Base-by-base conservation (phyloP, 2,888 invertebrate genomes). In the Willowsia nigromaculata region DNA sequence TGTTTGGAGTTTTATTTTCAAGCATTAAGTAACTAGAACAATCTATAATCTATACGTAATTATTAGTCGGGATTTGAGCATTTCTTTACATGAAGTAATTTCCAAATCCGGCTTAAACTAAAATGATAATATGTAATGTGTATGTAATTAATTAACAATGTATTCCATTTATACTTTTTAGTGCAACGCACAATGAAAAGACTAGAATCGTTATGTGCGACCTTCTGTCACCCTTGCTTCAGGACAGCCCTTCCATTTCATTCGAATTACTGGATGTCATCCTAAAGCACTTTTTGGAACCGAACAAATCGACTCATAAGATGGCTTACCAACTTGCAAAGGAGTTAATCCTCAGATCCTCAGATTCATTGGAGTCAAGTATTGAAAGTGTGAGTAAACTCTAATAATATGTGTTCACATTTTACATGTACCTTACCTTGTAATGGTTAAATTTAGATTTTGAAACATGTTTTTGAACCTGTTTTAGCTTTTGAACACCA, bases 161-260 rank as follows among this genome's bases (percentile, higher is more conserved):
- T 62, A 9, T 13, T 30, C 27, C 1, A 37, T 37, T 71, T 76
- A 27, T 92, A 15, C 30, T 30, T 93, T 91, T 93, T 93, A 78
- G 94, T 98, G 98, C 94, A 98, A 98, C 98, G 94, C 99, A 99
- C 94, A 98, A 98, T 11, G 96, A 96, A n/a, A 98, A 99, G 94
- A 99, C 99, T 76, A 98, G 98, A 93, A 97, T 97, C 91, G 99
- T 99, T 94, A 99, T 99, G 97, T 94, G 99, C 93, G 99, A 99
- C 94, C 98, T 99, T 78, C 95, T 99, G 91, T 97, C 97, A 93
- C 98, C 99, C 0, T 95, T 99, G 56, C 97, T 99, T 93, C 97
- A 97, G 33, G 99, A 99, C 94, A 98, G 98, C 6, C 99, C 99
- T 94, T 96, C 97, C 93, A 97, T 99, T 78, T 98, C 98, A 92